These are phyloP conservation scores for Buphagus erythrorhynchus DNA, from an alignment of 2,797 vertebrate genomes.

Conservation along the genomic window DNA sequence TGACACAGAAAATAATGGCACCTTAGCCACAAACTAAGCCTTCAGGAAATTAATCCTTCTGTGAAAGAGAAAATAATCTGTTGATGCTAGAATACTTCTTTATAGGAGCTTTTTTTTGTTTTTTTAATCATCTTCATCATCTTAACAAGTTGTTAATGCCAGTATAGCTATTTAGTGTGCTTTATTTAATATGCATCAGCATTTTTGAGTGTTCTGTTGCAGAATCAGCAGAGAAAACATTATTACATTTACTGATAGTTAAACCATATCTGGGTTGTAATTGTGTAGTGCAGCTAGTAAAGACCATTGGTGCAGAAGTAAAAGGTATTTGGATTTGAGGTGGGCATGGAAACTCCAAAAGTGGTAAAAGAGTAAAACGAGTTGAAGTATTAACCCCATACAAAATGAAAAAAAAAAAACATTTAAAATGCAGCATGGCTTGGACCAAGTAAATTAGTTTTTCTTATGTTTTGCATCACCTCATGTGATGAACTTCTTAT, in stretches of 20 bases:
- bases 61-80: neutral
- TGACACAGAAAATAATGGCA: neutral
- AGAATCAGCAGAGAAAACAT: neutral
- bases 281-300: neutral
- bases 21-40: neutral
- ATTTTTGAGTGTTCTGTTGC: neutral
- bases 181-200: neutral
- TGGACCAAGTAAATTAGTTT: neutral
- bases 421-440: neutral
- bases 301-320: neutral
- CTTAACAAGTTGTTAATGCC: neutral
- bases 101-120: neutral
- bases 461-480: neutral
- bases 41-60: neutral
- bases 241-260: neutral
- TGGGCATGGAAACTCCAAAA: neutral
- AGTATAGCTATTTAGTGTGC: neutral
- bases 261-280: neutral
- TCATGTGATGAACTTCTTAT: accelerated
- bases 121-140: neutral
- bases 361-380: neutral
- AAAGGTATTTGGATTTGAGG: neutral
- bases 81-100: neutral
- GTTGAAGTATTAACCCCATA: neutral
- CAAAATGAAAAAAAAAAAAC: neutral